Evolutionary conservation across 1,140 invertebrate species (phyloP).

Genomic region (Dreissena rostriformis): DNA sequence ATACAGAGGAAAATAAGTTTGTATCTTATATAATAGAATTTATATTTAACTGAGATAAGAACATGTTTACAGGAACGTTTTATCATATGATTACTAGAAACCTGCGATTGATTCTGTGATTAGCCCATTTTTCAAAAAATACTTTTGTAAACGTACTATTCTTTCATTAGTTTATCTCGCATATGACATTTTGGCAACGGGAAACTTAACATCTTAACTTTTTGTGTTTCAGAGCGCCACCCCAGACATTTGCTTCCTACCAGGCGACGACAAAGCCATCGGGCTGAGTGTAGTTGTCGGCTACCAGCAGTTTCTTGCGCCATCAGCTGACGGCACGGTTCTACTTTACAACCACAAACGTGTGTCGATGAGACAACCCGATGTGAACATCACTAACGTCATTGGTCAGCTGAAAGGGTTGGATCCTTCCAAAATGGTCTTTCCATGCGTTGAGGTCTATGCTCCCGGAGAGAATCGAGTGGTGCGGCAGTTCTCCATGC

Average conservation of each 20-base stretch:
- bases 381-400: conserved; percentile 24
- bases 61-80: too few relatives aligned
- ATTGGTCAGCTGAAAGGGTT: conserved; percentile 3
- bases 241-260: conserved; percentile 35
- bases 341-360: conserved; percentile 21
- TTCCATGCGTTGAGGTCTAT: conserved; percentile 12
- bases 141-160: too few relatives aligned
- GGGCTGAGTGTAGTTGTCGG: conserved; percentile 11
- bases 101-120: too few relatives aligned
- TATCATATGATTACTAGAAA: too few relatives aligned
- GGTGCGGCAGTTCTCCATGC: conserved; percentile 23
- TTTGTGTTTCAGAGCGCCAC: background rate
- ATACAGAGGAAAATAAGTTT: too few relatives aligned
- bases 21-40: too few relatives aligned
- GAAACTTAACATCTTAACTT: too few relatives aligned
- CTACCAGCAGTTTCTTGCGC: conserved; percentile 17
- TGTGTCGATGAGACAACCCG: conserved; percentile 9
- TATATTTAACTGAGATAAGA: too few relatives aligned
- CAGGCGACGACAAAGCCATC: conserved; percentile 32
- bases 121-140: too few relatives aligned
- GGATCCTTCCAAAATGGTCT: conserved; percentile 14
- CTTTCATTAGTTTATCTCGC: too few relatives aligned
- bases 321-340: conserved; percentile 14
- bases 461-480: background rate
- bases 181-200: too few relatives aligned